Conservation (phyloP, 2,113 vertebrate species). For the Pygoscelis adeliae region DNA sequence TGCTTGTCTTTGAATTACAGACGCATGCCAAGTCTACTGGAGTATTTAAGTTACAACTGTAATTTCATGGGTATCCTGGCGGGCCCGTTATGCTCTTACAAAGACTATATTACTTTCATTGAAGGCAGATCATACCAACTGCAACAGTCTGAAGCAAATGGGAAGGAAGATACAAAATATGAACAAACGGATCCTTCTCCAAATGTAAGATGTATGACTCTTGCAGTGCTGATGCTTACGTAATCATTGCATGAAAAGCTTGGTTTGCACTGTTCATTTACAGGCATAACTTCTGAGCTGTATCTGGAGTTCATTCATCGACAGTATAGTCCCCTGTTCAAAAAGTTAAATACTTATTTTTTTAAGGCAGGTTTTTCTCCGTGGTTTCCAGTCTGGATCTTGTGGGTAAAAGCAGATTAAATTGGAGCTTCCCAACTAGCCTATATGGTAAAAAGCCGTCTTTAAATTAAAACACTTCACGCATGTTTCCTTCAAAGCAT, state of each 20-base stretch:
- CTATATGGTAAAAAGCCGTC: constrained; percentile 26
- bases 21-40: constrained; percentile 94
- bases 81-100: constrained; percentile 95
- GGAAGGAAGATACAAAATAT: constrained; percentile 84
- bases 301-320: not conserved
- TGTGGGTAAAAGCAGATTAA: not conserved
- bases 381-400: constrained; percentile 1
- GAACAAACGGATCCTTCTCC: constrained; percentile 89
- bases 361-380: constrained; percentile 12
- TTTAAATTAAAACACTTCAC: not conserved
- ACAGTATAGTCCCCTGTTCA: not conserved
- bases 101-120: constrained; percentile 96
- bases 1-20: constrained; percentile 76
- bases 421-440: not conserved
- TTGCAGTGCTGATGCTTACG: not conserved
- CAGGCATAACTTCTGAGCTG: not conserved
- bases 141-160: constrained; percentile 81
- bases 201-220: constrained; percentile 79
- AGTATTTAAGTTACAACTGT: constrained; percentile 97
- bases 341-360: not conserved
- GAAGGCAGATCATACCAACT: constrained; percentile 87
- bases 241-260: constrained; percentile 4
- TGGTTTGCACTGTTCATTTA: constrained; percentile 26
- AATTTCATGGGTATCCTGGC: constrained; percentile 99
- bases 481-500: not conserved